Evolutionary conservation across 2,888 invertebrate genomes (phyloP).

Genomic region (Nomada ruficornis): DNA sequence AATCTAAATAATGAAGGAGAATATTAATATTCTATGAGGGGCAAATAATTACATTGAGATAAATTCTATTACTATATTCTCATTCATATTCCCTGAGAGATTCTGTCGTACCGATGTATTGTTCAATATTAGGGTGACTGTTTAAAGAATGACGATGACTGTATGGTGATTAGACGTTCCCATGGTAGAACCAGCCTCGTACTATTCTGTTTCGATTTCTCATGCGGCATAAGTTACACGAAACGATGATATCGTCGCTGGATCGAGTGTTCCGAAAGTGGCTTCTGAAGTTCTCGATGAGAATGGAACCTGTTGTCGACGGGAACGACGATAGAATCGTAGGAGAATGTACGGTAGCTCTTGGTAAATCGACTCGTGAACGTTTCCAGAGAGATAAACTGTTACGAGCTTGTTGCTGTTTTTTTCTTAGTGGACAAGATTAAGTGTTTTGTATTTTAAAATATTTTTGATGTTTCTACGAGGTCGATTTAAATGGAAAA

Average conservation of each 20-base stretch:
- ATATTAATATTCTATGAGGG: too few species aligned
- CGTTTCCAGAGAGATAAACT: not conserved
- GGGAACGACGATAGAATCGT: conserved; percentile 36
- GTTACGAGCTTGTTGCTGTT: not conserved
- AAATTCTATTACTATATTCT: too few species aligned
- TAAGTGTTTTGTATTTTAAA: too few species aligned
- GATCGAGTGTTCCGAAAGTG: conserved; percentile 45
- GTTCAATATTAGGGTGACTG: conserved; percentile 34
- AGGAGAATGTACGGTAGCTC: not conserved
- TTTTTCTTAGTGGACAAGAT: not conserved
- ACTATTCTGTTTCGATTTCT: conserved; percentile 37
- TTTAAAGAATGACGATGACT: conserved; percentile 38
- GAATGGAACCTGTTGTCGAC: conserved; percentile 51
- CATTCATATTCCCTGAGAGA: not conserved
- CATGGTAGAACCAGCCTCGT: conserved; percentile 38
- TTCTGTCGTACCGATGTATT: conserved; percentile 9
- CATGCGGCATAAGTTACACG: conserved; percentile 42
- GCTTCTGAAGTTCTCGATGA: conserved; percentile 56
- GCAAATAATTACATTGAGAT: too few species aligned
- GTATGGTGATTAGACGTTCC: conserved; percentile 59
- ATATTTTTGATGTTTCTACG: too few species aligned
- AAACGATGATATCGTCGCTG: conserved; percentile 59
- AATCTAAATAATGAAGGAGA: too few species aligned
- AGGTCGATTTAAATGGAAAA: too few species aligned
- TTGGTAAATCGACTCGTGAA: conserved; percentile 7